Evolutionary conservation across 2,113 vertebrate genomes (phyloP), one percentile per base, ranked within the genome.

Genomic region (Puntigrus tetrazona): DNA sequence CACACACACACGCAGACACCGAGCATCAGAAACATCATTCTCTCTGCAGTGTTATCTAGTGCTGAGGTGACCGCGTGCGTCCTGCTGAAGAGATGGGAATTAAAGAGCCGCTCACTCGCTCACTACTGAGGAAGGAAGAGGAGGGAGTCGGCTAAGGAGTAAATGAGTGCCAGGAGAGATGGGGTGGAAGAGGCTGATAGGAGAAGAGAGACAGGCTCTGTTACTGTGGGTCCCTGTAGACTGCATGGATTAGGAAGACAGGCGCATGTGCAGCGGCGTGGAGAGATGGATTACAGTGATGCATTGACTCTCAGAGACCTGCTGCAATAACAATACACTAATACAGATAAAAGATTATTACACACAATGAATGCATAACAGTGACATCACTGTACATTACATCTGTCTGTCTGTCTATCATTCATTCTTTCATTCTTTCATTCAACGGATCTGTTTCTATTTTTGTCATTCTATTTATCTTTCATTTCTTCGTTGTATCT

Each of bases 111-210:
- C 45, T 78, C 16, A 27, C 65, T 78, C 16, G 38, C 65, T 80
- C 45, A 76, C 47, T 50, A 73, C 41, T 81, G 77, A 85, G 25
- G 59, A 22, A 84, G 57, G 61, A 41, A 29, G 34, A 84, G 41
- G 78, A 78, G 81, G 72, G 81, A 61, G 36, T 74, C 27, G 0
- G 14, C 36, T n/a, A 18, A 75, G 61, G 82, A 65, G 38, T 80
- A 80, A 80, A 76, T 25, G 73, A 67, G 73, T 84, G 82, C 31
- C 73, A 77, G 82, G 82, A 84, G 82, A 84, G 84, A 73, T 38
- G 52, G 76, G 52, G 41, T 85, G 84, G 78, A 74, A 85, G 59
- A 50, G 29, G 41, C 55, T 73, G 84, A 85, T 85, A 83, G 81
- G 55, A 8, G 55, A 38, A 41, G 70, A 73, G 84, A 85, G 69